Conservation (phyloP, 2,113 vertebrate genomes). For the Syngnathus scovelli region DNA sequence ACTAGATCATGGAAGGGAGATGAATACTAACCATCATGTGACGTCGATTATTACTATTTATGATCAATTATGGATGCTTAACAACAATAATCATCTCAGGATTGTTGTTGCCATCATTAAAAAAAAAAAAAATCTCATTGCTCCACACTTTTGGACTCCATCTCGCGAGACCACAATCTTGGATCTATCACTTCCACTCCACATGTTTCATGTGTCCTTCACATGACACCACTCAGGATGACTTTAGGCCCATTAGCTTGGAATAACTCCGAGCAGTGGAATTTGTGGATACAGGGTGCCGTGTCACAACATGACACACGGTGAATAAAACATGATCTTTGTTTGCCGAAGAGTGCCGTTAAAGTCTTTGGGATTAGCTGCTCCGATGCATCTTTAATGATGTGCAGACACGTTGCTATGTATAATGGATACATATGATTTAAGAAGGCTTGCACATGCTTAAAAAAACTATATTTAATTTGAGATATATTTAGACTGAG, state of each 20-base stretch:
- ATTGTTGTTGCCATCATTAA: not conserved
- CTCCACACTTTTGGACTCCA: not conserved
- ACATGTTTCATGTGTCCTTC: slow-evolving; percentile 29
- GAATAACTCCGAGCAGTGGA: slow-evolving; percentile 33
- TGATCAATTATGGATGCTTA: not conserved
- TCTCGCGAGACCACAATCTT: slow-evolving; percentile 15
- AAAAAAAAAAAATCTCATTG: not conserved
- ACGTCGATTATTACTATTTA: not conserved
- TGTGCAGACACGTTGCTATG: slow-evolving; percentile 44
- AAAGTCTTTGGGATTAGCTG: slow-evolving; percentile 48
- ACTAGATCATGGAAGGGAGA: slow-evolving; percentile 43
- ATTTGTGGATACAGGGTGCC: slow-evolving; percentile 26
- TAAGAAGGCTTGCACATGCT: slow-evolving; percentile 35
- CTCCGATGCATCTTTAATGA: slow-evolving; percentile 60
- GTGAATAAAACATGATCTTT: slow-evolving; percentile 57
- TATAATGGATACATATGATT: slow-evolving; percentile 56
- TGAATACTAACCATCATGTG: slow-evolving; percentile 45
- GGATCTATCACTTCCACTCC: slow-evolving; percentile 17
- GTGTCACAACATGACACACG: slow-evolving; percentile 38
- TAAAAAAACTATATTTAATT: slow-evolving; percentile 51
- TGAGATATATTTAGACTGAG: slow-evolving; percentile 11
- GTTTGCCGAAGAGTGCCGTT: slow-evolving; percentile 47
- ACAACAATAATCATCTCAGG: not conserved
- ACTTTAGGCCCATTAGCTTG: slow-evolving; percentile 54
- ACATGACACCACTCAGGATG: slow-evolving; percentile 41